Percentiles rank a stretch among this genome's conserved stretches.
Conservation (phyloP, 92 coral and sea anemone genomes). For the Zoanthus solanderi region DNA sequence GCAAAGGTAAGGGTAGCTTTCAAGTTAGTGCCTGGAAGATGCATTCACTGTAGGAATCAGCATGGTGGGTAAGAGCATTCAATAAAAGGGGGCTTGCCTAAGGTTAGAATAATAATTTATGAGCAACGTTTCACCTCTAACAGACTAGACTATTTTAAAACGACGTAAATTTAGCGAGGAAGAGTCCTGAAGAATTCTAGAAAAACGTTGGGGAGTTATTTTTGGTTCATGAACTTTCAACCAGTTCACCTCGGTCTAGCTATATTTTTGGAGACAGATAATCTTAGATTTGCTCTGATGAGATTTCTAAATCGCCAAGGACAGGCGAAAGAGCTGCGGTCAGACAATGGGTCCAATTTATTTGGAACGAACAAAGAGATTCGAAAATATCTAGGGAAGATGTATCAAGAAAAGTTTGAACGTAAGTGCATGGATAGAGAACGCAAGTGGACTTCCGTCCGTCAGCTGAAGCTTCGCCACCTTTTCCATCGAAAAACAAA, state of each 20-base stretch:
- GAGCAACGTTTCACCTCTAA: slow-evolving; percentile 54
- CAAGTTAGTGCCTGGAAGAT: slow-evolving; percentile 36
- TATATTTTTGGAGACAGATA: slow-evolving; percentile 50
- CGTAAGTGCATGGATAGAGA: too few relatives aligned
- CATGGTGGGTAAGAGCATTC: slow-evolving; percentile 20
- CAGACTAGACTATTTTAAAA: slow-evolving; percentile 67
- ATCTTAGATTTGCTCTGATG: too few relatives aligned
- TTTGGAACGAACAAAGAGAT: too few relatives aligned
- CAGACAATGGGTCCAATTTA: too few relatives aligned
- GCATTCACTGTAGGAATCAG: slow-evolving; percentile 49
- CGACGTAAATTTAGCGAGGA: slow-evolving; percentile 65
- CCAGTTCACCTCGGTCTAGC: slow-evolving; percentile 68
- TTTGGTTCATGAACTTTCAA: slow-evolving; percentile 50
- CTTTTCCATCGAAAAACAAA: too few relatives aligned
- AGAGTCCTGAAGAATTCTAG: slow-evolving; percentile 51
- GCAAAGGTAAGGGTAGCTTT: slow-evolving; percentile 58
- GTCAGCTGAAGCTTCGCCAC: too few relatives aligned
- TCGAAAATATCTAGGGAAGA: too few relatives aligned
- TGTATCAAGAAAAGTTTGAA: too few relatives aligned
- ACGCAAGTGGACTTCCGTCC: too few relatives aligned
- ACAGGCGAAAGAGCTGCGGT: too few relatives aligned
- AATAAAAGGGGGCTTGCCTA: slow-evolving; percentile 2
- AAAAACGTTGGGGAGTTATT: slow-evolving; percentile 43
- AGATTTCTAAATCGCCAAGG: too few relatives aligned
- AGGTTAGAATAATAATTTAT: slow-evolving; percentile 50